Evolutionary conservation across 2,888 invertebrate genomes (phyloP).

Genomic region (Terebella lapidaria): DNA sequence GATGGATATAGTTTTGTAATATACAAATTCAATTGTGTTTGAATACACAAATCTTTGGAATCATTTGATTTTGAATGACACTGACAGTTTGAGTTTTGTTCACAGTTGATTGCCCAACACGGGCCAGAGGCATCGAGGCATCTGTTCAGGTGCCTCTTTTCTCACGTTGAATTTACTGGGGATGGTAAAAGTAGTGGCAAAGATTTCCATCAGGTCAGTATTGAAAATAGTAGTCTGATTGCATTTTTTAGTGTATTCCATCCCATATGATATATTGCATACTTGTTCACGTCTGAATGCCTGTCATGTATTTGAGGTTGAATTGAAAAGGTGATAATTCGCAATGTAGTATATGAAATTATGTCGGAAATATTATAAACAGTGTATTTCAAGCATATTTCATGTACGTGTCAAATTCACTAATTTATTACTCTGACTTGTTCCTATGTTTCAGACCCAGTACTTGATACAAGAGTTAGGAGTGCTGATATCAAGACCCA

Average conservation of each 20-base stretch:
- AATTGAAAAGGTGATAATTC: background rate
- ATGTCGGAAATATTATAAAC: no score
- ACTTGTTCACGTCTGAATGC: background rate
- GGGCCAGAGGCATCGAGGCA: slow-evolving; percentile 96
- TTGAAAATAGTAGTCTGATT: no score
- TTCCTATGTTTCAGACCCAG: slow-evolving; percentile 60
- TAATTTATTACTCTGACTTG: no score
- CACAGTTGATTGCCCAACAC: slow-evolving; percentile 80
- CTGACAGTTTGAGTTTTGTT: slow-evolving; percentile 2
- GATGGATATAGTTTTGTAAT: background rate
- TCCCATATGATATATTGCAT: background rate
- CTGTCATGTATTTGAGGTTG: background rate
- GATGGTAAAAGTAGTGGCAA: slow-evolving; percentile 56
- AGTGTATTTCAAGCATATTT: no score
- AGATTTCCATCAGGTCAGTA: slow-evolving; percentile 53
- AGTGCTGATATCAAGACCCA: slow-evolving; percentile 76
- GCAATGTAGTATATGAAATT: background rate
- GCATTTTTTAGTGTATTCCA: background rate
- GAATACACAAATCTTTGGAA: no score
- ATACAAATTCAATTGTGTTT: no score
- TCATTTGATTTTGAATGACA: no score
- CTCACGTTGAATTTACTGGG: slow-evolving; percentile 74
- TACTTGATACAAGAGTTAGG: slow-evolving; percentile 74
- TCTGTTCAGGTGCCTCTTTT: slow-evolving; percentile 89
- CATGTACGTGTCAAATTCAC: background rate